Conservation (phyloP, 1,140 invertebrate genomes). For the Brachionus calyciflorus region DNA sequence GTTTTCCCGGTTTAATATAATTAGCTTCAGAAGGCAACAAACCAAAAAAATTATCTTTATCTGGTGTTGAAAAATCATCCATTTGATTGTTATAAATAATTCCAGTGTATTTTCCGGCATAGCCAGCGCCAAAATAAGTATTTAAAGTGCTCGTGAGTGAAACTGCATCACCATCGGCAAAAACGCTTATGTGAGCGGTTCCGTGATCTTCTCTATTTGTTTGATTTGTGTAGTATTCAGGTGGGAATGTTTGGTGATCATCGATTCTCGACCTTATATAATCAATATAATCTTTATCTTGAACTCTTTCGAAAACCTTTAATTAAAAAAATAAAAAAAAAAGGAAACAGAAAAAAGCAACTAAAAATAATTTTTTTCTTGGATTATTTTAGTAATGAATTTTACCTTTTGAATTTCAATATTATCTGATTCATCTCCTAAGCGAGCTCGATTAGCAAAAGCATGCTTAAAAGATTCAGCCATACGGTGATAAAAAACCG, state of each 20-base stretch:
- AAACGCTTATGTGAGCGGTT: constrained; percentile 77
- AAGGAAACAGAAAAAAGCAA: no score
- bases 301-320: constrained; percentile 61
- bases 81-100: constrained; percentile 89
- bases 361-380: no score
- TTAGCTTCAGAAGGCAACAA: constrained; percentile 75
- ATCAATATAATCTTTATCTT: constrained; percentile 67
- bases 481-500: constrained; percentile 75
- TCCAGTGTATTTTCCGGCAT: constrained; percentile 70
- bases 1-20: constrained; percentile 73
- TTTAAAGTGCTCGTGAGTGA: constrained; percentile 88
- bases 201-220: constrained; percentile 49
- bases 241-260: constrained; percentile 69
- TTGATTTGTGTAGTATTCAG: constrained; percentile 54
- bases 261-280: constrained; percentile 67
- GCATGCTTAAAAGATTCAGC: constrained; percentile 90
- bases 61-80: constrained; percentile 87
- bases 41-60: constrained; percentile 71
- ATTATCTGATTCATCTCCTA: constrained; percentile 73
- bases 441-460: constrained; percentile 74
- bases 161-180: constrained; percentile 87
- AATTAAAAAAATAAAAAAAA: background rate
- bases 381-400: no score
- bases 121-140: constrained; percentile 64
- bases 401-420: constrained; percentile 47